Evolutionary conservation across 35 echinoderm and acorn worm species (phyloP), one percentile per base, ranked within the genome.

Genomic region (Apostichopus parvimensis): DNA sequence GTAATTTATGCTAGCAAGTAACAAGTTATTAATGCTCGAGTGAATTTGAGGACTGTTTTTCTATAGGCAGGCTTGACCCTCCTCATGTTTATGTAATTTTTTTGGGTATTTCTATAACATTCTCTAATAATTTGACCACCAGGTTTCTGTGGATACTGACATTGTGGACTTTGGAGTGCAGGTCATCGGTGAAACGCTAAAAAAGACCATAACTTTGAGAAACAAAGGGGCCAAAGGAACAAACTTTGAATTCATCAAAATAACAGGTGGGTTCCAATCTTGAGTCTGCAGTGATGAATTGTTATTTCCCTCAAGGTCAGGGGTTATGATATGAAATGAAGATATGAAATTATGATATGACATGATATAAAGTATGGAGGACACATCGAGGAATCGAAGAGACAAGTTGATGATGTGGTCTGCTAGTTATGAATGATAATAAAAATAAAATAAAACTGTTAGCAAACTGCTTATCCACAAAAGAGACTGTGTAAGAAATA

Each of bases 211-310:
- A 14, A 95, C 88, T 13, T 58, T 98, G 12, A 87, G 78, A 34
- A 98, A 98, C 75, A 95, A 98, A 81, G 97, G 97, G 73, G 97
- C 97, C 13, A 94, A 94, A 61, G 94, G 97, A 55, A 96, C 94
- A 20, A 87, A 91, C 70, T 98, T 91, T 98, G 92, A 98, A 65
- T 96, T 95, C 91, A 79, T 98, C 52, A 98, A 96, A 83, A 96
- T 90, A 12, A 94, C 97, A 82, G 97, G 97, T 98, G 73, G 86
- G 62, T n/a, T 73, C 58, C 0, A 60, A 7, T 60, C 7, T 60
- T 60, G 28, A 34, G 28, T 34, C 28, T 34, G 28, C 28, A 34
- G 28, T 34, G 28, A 34, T 34, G 28, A 34, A 34, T 34, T 34
- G 28, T 34, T 34, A 34, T 34, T 34, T 34, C 28, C 28, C 28